Conservation (phyloP, 2,113 vertebrate genomes). For the Phyllopteryx taeniolatus region DNA sequence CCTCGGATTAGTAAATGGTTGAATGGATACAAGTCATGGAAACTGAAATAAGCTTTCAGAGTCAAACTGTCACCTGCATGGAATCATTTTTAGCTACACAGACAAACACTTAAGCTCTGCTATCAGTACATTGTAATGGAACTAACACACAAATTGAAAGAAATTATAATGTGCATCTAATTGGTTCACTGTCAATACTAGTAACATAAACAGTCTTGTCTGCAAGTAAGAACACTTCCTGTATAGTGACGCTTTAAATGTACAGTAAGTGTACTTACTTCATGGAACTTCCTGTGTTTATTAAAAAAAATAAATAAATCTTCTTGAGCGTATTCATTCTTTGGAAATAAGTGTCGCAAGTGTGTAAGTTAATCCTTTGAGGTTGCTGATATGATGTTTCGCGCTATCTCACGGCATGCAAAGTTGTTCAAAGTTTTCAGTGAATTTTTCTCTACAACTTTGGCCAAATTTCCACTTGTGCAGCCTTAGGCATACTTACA, state of each 20-base stretch:
- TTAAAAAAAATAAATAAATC: no score
- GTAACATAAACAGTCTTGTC: not conserved
- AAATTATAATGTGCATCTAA: not conserved
- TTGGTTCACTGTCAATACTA: not conserved
- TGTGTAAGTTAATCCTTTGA: not conserved
- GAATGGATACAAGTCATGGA: no score
- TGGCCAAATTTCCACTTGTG: not conserved
- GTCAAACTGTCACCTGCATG: not conserved
- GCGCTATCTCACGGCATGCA: not conserved
- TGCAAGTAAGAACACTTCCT: not conserved
- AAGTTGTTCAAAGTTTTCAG: not conserved
- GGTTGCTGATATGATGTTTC: not conserved
- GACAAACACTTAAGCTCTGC: no score
- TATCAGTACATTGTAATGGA: no score
- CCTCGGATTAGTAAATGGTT: not conserved
- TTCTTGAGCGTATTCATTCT: not conserved
- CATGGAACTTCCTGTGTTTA: no score
- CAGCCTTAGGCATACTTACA: no score
- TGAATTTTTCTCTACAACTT: not conserved
- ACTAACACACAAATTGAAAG: not conserved
- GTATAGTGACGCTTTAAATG: no score
- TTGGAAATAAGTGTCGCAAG: not conserved
- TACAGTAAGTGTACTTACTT: no score
- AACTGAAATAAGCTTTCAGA: not conserved
- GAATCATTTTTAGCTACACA: not conserved